Evolutionary conservation across 1,140 invertebrate genomes (phyloP), one percentile per base, ranked within the genome.

Genomic region (Heliconius congener): DNA sequence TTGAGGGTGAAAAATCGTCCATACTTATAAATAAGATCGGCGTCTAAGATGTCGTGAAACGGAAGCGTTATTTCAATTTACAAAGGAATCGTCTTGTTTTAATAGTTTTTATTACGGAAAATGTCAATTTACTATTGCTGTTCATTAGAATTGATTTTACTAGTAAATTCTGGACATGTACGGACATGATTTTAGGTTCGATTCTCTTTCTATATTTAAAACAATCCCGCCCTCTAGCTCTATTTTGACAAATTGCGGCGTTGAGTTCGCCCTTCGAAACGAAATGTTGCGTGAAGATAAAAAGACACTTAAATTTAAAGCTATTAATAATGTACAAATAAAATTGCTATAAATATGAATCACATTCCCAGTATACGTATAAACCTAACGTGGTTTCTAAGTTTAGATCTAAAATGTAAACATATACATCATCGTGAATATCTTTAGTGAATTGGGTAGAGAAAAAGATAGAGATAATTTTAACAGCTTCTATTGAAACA

Each of bases 1-100:
- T 84, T 84, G 74, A 88, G 84, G 88, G 90, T 87, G 77, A 85
- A 85, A 71, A 72, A 78, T 81, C 78, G n/a, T 30, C 30, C 5
- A 1, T 8, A 66, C n/a, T 76, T 70, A 76, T 76, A 70, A 76
- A 76, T 76, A 76, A 42, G 46, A 42, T 66, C 37, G 60, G 74
- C 39, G 60, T 66, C 74, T 66, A 77, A 78, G 66, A 66, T 55
- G 57, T 46, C 60, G 11, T 66, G 3, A 13, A 30, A 66, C 60
- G 60, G 60, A 66, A 30, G 23, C 30, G 23, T 23, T 11, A 66
- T 66, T 66, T 66, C 27, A 23, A 23, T 23, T 23, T 23, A 23
- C 23, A 30, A 66, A 23, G 60, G 11, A 30, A 66, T 16, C 27
- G 19, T 66, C 8, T 23, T 19, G 19, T 57, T 57, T 19, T 2